These are phyloP conservation scores for Ceratotherium simum DNA, from an alignment of 2,113 vertebrate species.

Conservation along the genomic window DNA sequence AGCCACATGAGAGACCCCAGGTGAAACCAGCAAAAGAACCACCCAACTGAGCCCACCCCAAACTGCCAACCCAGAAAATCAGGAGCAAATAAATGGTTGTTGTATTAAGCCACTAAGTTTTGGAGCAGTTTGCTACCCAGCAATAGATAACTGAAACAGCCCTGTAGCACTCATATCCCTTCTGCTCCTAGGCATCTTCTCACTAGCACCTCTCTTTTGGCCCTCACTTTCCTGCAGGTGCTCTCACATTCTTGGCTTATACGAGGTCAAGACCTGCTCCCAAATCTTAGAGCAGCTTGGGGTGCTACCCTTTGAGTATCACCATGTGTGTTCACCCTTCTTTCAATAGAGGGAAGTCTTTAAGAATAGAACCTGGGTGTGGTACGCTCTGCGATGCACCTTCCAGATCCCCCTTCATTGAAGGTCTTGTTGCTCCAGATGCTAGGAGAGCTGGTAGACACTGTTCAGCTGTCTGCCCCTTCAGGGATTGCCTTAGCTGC, in stretches of 20 bases:
- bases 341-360: background rate
- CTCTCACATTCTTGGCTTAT: background rate
- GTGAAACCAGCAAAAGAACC: background rate
- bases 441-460: background rate
- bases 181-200: background rate
- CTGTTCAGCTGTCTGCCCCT: background rate
- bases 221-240: background rate
- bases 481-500: background rate
- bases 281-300: background rate
- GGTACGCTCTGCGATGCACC: background rate
- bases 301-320: background rate
- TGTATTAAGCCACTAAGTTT: background rate
- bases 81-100: background rate
- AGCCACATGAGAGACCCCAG: background rate
- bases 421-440: background rate
- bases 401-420: background rate
- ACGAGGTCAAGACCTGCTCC: background rate
- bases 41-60: background rate
- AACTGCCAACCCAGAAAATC: background rate
- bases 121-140: background rate
- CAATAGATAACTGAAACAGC: background rate
- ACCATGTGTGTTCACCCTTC: background rate
- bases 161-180: accelerated
- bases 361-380: background rate
- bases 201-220: background rate